These are phyloP conservation scores for Psophia crepitans DNA, from an alignment of 2,113 vertebrate species.

Conservation along the genomic window DNA sequence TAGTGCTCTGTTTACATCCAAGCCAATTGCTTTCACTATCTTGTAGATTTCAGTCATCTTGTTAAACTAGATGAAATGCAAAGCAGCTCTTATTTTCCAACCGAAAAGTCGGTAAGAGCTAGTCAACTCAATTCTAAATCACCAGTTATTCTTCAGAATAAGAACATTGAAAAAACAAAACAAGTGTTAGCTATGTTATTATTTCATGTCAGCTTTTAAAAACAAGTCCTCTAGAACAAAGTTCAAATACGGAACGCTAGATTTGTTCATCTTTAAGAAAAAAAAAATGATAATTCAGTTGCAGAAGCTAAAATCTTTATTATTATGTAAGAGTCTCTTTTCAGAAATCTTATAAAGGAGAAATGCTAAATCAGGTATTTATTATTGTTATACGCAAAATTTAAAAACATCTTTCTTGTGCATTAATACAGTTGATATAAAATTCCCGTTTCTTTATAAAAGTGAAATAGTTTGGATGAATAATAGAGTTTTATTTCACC, in stretches of 20 bases:
- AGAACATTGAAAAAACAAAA: slow-evolving; percentile 2
- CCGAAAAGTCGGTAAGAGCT: background rate
- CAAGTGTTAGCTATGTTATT: background rate
- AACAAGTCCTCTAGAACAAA: background rate
- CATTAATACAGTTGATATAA: background rate
- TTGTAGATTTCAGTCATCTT: slow-evolving; percentile 45
- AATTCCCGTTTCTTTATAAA: background rate
- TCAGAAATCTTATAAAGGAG: slow-evolving; percentile 10
- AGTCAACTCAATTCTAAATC: slow-evolving; percentile 17
- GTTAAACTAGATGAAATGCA: slow-evolving; percentile 59
- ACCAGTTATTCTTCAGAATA: slow-evolving; percentile 8
- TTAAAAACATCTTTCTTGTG: background rate
- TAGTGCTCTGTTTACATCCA: slow-evolving; percentile 43
- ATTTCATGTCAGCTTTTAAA: background rate
- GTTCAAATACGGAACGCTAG: background rate
- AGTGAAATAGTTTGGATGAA: no score
- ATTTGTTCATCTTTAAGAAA: background rate
- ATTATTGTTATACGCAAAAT: background rate
- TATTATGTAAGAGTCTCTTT: background rate
- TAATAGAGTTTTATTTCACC: slow-evolving; percentile 25
- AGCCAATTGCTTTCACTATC: slow-evolving; percentile 46
- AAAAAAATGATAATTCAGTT: background rate
- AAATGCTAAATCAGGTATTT: background rate
- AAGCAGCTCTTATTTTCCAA: slow-evolving; percentile 47
- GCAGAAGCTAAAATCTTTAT: background rate